phyloP scores from a whole-genome alignment of 2,888 invertebrate genomes.

The Spodoptera littoralis region DNA sequence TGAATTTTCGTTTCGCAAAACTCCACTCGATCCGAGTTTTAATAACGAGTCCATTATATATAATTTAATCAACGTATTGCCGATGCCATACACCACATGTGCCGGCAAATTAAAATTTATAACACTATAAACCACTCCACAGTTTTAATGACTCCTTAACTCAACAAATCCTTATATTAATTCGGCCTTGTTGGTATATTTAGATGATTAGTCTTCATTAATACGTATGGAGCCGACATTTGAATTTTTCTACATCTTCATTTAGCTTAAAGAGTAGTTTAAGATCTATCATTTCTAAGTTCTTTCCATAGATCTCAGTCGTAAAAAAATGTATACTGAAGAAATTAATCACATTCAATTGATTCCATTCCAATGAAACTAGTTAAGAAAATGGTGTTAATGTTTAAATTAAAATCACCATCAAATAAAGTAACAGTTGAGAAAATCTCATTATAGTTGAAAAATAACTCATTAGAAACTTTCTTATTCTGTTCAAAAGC shows the following conservation, averaged over 20 bases:
- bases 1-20: slow-evolving; percentile 38
- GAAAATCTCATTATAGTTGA: too few relatives aligned
- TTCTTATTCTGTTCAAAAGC: too few relatives aligned
- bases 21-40: slow-evolving; percentile 38
- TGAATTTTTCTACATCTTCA: slow-evolving; percentile 42
- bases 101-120: slow-evolving; percentile 70
- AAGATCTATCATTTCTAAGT: too few relatives aligned
- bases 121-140: slow-evolving; percentile 65
- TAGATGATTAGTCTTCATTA: slow-evolving; percentile 78
- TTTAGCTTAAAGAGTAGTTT: slow-evolving; percentile 3
- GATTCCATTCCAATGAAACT: too few relatives aligned
- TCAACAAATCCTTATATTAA: slow-evolving; percentile 79
- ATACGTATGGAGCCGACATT: slow-evolving; percentile 45
- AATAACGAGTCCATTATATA: slow-evolving; percentile 50
- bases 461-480: too few relatives aligned
- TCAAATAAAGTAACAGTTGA: too few relatives aligned
- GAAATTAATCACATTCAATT: too few relatives aligned
- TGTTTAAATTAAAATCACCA: too few relatives aligned
- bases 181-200: slow-evolving; percentile 81
- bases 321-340: too few relatives aligned
- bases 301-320: too few relatives aligned
- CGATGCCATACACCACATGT: slow-evolving; percentile 57
- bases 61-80: slow-evolving; percentile 61
- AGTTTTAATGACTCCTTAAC: slow-evolving; percentile 69
- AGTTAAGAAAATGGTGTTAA: too few relatives aligned